Evolutionary conservation across 2,113 vertebrate species (phyloP).

Genomic region (Peromyscus californicus): DNA sequence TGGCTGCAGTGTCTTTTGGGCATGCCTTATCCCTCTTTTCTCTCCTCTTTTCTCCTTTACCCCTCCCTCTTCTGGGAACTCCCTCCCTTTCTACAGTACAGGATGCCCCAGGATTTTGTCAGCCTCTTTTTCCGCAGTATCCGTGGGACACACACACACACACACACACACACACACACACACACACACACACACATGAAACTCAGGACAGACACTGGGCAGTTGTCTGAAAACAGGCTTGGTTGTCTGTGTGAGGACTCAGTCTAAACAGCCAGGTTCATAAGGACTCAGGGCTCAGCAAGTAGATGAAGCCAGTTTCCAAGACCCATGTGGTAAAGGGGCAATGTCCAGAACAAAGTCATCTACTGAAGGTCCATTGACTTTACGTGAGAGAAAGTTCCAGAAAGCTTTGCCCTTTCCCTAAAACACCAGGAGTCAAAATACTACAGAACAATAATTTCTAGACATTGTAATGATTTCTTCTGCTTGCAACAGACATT

Average conservation of each 20-base stretch:
- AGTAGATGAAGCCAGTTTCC: background rate
- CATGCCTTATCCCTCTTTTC: too few relatives aligned
- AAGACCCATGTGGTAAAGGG: background rate
- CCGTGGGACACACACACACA: background rate
- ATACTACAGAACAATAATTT: background rate
- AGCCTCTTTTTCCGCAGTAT: background rate
- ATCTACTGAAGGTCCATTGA: background rate
- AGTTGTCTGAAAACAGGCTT: background rate
- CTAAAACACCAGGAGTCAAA: background rate
- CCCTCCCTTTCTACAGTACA: background rate
- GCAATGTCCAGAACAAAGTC: background rate
- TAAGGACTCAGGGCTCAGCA: background rate
- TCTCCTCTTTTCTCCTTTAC: background rate
- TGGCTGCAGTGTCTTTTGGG: background rate
- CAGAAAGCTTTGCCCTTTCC: background rate
- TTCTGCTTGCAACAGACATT: background rate
- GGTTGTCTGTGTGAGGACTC: background rate
- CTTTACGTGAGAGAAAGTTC: background rate
- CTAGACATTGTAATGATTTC: background rate
- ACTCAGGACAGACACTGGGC: background rate
- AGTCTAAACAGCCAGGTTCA: background rate
- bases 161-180: background rate
- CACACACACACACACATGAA: background rate
- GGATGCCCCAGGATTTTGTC: background rate
- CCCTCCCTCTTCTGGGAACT: background rate